Percentiles rank a stretch among this genome's conserved stretches.
Evolutionary conservation across 2,888 invertebrate species (phyloP).

Genomic region (Nomada lathburiana): DNA sequence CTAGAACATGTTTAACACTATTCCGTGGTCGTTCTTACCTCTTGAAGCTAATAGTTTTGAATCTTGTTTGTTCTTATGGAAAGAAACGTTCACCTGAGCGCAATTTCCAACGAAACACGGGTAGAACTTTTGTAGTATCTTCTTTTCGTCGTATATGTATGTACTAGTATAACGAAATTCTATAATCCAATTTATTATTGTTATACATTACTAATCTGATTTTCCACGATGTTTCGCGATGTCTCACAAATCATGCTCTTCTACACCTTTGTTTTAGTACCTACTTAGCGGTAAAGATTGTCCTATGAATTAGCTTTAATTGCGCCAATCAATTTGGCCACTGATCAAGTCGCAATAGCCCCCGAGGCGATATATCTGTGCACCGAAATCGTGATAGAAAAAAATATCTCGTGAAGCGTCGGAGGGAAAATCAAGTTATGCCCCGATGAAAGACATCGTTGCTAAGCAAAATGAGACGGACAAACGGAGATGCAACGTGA

Average conservation of each 20-base stretch:
- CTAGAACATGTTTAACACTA: neutral
- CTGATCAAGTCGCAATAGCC: neutral
- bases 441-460: neutral
- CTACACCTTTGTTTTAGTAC: too few species aligned
- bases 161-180: too few species aligned
- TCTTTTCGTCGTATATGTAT: too few species aligned
- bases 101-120: too few species aligned
- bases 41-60: neutral
- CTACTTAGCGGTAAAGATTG: too few species aligned
- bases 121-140: too few species aligned
- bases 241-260: too few species aligned
- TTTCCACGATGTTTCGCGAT: too few species aligned
- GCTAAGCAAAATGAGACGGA: neutral
- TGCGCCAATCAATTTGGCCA: conserved; percentile 4
- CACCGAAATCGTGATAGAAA: too few species aligned
- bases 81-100: neutral
- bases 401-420: neutral
- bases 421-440: neutral
- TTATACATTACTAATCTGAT: too few species aligned
- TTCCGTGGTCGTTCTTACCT: neutral
- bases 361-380: neutral
- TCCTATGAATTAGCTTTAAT: neutral
- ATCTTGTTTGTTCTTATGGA: neutral
- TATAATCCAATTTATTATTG: too few species aligned
- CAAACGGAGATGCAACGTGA: conserved; percentile 10